phyloP scores from a whole-genome alignment of 1,140 invertebrate genomes.

The Macrobrachium nipponense region DNA sequence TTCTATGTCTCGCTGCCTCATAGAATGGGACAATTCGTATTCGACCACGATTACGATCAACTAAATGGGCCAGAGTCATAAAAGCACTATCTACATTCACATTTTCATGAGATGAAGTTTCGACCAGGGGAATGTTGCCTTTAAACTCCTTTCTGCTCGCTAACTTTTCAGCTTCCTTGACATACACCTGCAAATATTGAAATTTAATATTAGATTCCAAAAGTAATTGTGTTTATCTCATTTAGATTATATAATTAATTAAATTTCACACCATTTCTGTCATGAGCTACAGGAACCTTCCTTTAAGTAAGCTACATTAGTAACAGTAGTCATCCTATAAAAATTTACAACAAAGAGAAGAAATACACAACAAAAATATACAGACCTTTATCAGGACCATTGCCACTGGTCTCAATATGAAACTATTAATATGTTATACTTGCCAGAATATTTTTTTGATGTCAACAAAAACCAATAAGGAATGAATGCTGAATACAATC shows the following conservation, averaged over 20 bases:
- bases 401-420: too few relatives aligned
- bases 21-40: constrained; percentile 84
- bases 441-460: too few relatives aligned
- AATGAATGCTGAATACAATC: too few relatives aligned
- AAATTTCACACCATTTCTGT: neutral
- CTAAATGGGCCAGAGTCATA: constrained; percentile 90
- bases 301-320: too few relatives aligned
- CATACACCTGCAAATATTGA: constrained; percentile 72
- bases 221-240: neutral
- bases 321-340: too few relatives aligned
- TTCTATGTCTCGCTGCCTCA: constrained; percentile 86
- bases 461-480: too few relatives aligned
- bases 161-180: constrained; percentile 90
- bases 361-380: too few relatives aligned
- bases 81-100: constrained; percentile 97
- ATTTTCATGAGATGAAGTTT: constrained; percentile 96
- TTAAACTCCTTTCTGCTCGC: constrained; percentile 84
- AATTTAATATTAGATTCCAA: neutral
- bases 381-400: too few relatives aligned
- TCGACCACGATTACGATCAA: constrained; percentile 81
- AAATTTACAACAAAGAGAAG: too few relatives aligned
- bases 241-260: neutral
- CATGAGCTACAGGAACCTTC: too few relatives aligned
- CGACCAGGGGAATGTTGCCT: constrained; percentile 83
- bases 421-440: too few relatives aligned